phyloP scores from a whole-genome alignment of 2,797 vertebrate genomes.

The Argyrosomus regius region DNA sequence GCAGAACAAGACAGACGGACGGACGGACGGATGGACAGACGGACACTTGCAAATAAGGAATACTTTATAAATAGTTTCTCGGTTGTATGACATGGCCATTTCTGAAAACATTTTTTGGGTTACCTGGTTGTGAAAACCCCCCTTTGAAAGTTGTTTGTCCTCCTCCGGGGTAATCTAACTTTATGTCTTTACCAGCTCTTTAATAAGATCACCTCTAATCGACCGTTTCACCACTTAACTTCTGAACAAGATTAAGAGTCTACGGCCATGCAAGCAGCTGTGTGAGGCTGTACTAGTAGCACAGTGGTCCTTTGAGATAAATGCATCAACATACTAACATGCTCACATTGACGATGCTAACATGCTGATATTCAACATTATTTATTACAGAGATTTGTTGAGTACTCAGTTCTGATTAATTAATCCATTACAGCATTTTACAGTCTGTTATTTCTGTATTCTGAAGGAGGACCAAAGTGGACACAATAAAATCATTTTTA shows the following conservation, averaged over 20 bases:
- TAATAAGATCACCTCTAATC: neutral
- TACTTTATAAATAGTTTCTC: neutral
- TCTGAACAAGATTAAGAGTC: neutral
- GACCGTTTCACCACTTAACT: neutral
- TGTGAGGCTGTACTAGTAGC: neutral
- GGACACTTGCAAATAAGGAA: neutral
- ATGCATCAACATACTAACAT: too few species aligned
- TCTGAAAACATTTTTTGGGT: neutral
- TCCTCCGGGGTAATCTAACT: too few species aligned
- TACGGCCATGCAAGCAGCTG: neutral
- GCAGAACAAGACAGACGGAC: conserved; percentile 2
- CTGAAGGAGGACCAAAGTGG: too few species aligned
- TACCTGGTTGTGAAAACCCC: neutral
- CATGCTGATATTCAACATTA: neutral
- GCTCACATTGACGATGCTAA: neutral
- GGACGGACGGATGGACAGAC: neutral
- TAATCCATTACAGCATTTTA: too few species aligned
- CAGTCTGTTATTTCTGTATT: too few species aligned
- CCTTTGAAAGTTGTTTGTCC: neutral
- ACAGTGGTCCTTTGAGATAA: too few species aligned
- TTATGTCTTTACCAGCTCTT: too few species aligned
- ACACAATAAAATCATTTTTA: too few species aligned
- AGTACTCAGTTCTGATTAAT: too few species aligned
- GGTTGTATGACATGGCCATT: neutral
- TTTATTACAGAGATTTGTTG: too few species aligned